Evolutionary conservation across 2,888 invertebrate species (phyloP).

Genomic region (Trypoxylon attenuatum): DNA sequence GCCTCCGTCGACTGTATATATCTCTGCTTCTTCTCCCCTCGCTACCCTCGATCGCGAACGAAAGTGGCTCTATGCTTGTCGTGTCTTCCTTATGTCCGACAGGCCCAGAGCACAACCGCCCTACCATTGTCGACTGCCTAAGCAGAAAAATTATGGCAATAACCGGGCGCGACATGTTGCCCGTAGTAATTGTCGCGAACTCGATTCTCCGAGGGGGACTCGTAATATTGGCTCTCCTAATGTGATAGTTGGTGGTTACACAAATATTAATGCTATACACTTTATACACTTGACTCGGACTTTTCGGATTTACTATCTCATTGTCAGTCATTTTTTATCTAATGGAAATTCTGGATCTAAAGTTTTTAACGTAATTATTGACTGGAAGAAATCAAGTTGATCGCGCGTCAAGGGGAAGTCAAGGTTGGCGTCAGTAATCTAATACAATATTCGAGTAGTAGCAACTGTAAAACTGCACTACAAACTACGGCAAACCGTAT

Average conservation of each 20-base stretch:
- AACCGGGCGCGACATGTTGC: conserved; percentile 32
- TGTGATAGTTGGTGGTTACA: conserved; percentile 24
- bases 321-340: too few relatives aligned
- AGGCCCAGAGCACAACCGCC: conserved; percentile 13
- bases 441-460: conserved; percentile 40
- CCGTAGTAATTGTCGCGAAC: conserved; percentile 37
- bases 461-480: conserved; percentile 32
- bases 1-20: conserved; percentile 21
- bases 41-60: conserved; percentile 17
- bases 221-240: conserved; percentile 36
- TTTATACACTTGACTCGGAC: too few relatives aligned
- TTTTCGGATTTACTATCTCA: too few relatives aligned
- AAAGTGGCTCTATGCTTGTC: conserved; percentile 48
- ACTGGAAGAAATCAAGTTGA: too few relatives aligned
- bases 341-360: too few relatives aligned
- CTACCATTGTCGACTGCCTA: conserved; percentile 13
- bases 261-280: conserved; percentile 9
- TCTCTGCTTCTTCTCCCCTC: conserved; percentile 26
- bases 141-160: conserved; percentile 43
- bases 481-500: conserved; percentile 47
- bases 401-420: too few relatives aligned
- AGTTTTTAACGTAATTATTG: too few relatives aligned
- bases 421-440: too few relatives aligned
- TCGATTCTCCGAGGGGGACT: conserved; percentile 25
- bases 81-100: conserved; percentile 43